These are phyloP conservation scores for Ameiurus melas DNA, from an alignment of 2,113 vertebrate species.

Conservation along the genomic window DNA sequence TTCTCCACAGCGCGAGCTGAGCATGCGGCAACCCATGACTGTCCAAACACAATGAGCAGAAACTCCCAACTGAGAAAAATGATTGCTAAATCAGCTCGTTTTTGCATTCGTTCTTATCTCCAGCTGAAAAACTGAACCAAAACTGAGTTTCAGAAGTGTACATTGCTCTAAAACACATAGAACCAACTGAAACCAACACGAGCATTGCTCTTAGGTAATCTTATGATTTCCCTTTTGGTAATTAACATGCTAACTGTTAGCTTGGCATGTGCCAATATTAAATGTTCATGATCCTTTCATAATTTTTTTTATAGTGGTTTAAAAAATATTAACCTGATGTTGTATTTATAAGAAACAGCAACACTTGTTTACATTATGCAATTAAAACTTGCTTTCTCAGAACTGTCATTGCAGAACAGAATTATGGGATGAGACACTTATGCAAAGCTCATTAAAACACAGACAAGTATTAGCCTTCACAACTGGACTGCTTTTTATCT, in stretches of 20 bases:
- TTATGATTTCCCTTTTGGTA: not conserved
- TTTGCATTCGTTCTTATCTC: conserved; percentile 14
- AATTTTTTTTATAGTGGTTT: not conserved
- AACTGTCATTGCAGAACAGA: not conserved
- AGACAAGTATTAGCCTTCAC: not conserved
- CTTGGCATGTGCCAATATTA: not conserved
- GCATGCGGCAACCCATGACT: conserved; percentile 49
- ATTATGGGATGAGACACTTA: not conserved
- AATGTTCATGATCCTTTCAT: not conserved
- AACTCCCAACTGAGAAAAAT: conserved; percentile 9
- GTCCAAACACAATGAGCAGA: conserved; percentile 33
- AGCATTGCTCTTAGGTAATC: too few relatives aligned
- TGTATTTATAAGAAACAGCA: not conserved
- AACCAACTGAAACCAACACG: not conserved
- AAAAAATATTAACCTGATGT: not conserved
- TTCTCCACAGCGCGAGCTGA: conserved; percentile 63
- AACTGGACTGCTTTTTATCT: not conserved
- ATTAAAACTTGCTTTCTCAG: not conserved
- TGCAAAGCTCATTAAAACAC: not conserved
- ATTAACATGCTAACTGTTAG: not conserved
- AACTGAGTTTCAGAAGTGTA: not conserved
- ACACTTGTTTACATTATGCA: not conserved
- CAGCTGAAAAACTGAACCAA: conserved; percentile 1
- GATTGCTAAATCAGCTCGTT: conserved; percentile 28
- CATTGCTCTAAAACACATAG: not conserved